Conservation (phyloP, 2,797 vertebrate species). For the Apodemus agrarius region DNA sequence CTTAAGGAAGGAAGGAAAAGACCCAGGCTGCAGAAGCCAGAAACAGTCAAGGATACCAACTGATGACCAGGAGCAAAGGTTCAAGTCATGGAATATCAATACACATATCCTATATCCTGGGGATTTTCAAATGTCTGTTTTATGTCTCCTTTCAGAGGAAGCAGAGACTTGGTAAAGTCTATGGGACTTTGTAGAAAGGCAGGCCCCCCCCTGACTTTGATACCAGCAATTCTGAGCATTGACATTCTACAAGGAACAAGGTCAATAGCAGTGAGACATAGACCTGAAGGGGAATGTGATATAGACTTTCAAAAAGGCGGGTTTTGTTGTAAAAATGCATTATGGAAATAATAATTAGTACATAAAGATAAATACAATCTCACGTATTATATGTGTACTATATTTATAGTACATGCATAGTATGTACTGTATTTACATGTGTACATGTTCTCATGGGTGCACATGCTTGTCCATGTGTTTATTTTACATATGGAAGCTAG, state of each 20-base stretch:
- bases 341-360: background rate
- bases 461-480: background rate
- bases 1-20: constrained; percentile 36
- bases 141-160: constrained; percentile 12
- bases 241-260: background rate
- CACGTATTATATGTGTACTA: background rate
- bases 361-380: background rate
- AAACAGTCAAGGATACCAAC: background rate
- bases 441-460: background rate
- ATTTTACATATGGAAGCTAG: background rate
- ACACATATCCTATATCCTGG: background rate
- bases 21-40: background rate
- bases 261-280: background rate
- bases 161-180: background rate
- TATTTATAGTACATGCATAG: background rate
- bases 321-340: background rate
- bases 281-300: background rate
- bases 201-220: background rate
- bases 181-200: background rate
- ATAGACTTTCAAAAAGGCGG: background rate
- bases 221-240: background rate
- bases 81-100: background rate
- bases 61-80: background rate
- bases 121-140: background rate
- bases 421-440: background rate